Evolutionary conservation across 2,888 invertebrate species (phyloP).

Genomic region (Gandaritis pyraliata): DNA sequence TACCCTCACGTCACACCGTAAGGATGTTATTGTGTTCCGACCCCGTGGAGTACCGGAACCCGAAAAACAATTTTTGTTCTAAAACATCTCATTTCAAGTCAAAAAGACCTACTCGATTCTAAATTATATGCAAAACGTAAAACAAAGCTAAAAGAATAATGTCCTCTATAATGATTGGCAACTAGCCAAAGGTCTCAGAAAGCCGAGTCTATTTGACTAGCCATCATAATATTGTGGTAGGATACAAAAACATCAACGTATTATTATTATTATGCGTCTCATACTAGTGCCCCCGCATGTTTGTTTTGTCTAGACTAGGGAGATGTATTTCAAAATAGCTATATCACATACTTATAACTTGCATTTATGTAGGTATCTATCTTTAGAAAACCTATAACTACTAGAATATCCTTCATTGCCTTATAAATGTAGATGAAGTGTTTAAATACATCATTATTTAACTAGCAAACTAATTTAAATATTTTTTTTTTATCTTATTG

Average conservation of each 20-base stretch:
- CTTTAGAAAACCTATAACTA: neutral
- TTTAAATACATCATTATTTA: no score
- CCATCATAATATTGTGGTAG: conserved; percentile 53
- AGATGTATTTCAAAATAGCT: conserved; percentile 34
- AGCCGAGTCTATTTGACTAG: conserved; percentile 44
- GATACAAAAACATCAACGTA: conserved; percentile 51
- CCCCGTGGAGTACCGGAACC: no score
- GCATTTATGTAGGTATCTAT: neutral
- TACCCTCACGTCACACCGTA: no score
- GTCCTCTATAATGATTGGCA: conserved; percentile 53
- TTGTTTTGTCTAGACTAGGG: conserved; percentile 36
- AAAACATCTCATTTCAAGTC: no score
- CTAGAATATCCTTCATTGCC: neutral
- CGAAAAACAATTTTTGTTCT: no score
- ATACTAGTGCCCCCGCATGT: conserved; percentile 19
- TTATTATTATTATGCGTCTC: conserved; percentile 57
- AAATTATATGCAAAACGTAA: conserved; percentile 22
- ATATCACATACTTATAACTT: conserved; percentile 11
- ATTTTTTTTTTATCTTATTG: no score
- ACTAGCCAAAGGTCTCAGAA: conserved; percentile 52
- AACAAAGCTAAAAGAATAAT: conserved; percentile 40
- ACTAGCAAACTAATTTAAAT: no score
- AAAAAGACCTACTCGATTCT: no score
- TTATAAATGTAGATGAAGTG: neutral
- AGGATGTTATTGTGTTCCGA: no score